Evolutionary conservation across 2,113 vertebrate genomes (phyloP), one percentile per base, ranked within the genome.

Genomic region (Hippocampus guttulatus): DNA sequence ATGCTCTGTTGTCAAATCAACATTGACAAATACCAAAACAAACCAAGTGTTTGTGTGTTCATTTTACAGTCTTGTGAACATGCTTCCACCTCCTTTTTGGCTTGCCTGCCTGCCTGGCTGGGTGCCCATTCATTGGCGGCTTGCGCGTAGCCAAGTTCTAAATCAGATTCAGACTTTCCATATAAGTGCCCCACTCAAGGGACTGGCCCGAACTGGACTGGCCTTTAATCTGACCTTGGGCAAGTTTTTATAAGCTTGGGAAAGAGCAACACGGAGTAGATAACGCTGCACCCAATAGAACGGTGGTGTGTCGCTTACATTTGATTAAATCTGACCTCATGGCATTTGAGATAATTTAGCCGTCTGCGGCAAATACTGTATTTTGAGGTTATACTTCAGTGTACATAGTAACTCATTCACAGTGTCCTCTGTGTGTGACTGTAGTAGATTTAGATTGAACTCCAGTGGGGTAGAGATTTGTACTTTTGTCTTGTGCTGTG

Each of bases 131-230:
- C 81, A 82, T 85, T 74, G 83, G 82, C 86, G 82, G 88, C 83
- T 82, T 77, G 83, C 82, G 87, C 86, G 79, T 87, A 83, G 85
- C 75, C 86, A 74, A 84, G 88, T 74, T 81, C 82, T 84, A 89
- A 90, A 90, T 90, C 87, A 85, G 85, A 89, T 89, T 87, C 87
- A 87, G 89, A 87, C 79, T 88, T 90, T 86, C 85, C 83, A 85
- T 89, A 89, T 82, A 88, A 86, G 87, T 87, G 84, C 38, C 78
- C 81, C 18, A 82, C 86, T 87, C 82, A n/a, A 72, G 86, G 81
- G 86, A 88, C 83, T 78, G 72, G 52, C 45, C 81, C 5, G 65
- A 64, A 51, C 81, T 43, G 70, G 66, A 45, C 81, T 82, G 83
- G 84, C 89, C 86, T 89, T 88, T 88, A 80, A 85, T 76, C 71